Evolutionary conservation across 2,888 invertebrate genomes (phyloP).

Genomic region (Sphaerophoria rueppellii): DNA sequence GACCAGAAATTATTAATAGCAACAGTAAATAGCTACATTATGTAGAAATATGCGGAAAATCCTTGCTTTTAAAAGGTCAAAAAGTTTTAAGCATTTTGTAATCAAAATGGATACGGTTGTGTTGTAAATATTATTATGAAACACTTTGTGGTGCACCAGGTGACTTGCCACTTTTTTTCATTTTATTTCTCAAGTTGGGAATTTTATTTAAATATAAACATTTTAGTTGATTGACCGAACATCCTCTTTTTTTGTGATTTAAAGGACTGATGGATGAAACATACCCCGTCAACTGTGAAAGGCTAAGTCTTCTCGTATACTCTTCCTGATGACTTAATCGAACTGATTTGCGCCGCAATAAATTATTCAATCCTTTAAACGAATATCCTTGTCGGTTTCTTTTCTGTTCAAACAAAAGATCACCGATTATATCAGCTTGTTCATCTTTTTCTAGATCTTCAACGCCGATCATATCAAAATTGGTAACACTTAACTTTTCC

Average conservation of each 20-base stretch:
- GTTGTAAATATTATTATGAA: no score
- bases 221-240: not conserved
- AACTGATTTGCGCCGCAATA: constrained; percentile 25
- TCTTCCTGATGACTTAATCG: constrained; percentile 35
- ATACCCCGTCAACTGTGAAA: constrained; percentile 32
- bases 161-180: no score
- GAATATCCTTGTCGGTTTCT: constrained; percentile 2
- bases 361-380: constrained; percentile 24
- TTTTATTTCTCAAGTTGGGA: not conserved
- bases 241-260: no score
- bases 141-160: no score
- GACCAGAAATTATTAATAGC: constrained; percentile 25
- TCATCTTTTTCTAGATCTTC: constrained; percentile 32
- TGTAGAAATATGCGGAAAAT: not conserved
- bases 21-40: not conserved
- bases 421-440: constrained; percentile 30
- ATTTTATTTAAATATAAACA: not conserved
- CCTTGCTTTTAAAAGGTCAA: not conserved
- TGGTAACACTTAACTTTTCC: constrained; percentile 10
- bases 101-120: no score
- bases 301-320: constrained; percentile 22
- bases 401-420: constrained; percentile 28
- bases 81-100: no score
- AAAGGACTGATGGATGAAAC: not conserved
- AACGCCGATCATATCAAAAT: constrained; percentile 2